Evolutionary conservation across 35 echinoderm and acorn worm genomes (phyloP).

Genomic region (Ophioderma brevispina): DNA sequence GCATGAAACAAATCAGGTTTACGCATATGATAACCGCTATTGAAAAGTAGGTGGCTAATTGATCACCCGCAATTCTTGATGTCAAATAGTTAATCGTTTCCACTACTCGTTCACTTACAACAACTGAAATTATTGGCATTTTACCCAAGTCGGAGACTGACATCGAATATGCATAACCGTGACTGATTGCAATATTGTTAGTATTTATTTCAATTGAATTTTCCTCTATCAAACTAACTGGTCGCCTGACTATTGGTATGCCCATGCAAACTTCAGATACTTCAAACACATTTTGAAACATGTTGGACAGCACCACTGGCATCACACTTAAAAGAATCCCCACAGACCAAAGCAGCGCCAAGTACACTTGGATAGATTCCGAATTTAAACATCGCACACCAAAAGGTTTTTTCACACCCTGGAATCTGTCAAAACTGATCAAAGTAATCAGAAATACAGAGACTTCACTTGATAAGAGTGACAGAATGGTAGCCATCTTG

Average conservation of each 20-base stretch:
- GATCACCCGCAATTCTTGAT: neutral
- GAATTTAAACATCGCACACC: neutral
- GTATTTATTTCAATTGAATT: neutral
- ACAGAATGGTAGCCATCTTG: neutral
- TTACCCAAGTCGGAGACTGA: neutral
- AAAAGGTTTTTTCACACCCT: neutral
- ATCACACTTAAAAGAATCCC: neutral
- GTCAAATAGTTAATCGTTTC: neutral
- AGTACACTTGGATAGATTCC: too few relatives aligned
- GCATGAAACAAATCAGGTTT: neutral
- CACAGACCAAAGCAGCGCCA: too few relatives aligned
- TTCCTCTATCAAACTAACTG: neutral
- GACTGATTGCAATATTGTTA: too few relatives aligned
- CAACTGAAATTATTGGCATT: neutral
- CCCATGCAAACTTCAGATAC: neutral
- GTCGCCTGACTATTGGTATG: neutral
- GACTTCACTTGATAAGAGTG: neutral
- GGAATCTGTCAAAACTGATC: neutral
- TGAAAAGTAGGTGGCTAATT: neutral
- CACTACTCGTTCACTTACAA: neutral
- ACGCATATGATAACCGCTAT: neutral
- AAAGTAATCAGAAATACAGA: conserved; percentile 12
- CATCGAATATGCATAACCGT: neutral
- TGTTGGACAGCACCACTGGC: neutral
- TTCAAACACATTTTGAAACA: neutral